phyloP scores from a whole-genome alignment of 2,113 vertebrate genomes.

The Todiramphus saurophagus region DNA sequence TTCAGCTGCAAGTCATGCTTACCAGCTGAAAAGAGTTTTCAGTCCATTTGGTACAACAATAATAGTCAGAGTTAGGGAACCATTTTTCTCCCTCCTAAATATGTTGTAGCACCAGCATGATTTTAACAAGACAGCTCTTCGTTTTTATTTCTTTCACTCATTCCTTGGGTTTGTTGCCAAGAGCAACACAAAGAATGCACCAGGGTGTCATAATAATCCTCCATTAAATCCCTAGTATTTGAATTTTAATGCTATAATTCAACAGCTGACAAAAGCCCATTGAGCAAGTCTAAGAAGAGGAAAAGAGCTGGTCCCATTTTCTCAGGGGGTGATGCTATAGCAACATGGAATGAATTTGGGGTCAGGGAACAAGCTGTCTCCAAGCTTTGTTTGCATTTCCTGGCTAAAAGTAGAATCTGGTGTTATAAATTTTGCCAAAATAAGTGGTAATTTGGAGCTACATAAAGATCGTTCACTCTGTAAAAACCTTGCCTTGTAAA shows the following conservation, averaged over 20 bases:
- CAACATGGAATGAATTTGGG: conserved; percentile 85
- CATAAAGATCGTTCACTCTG: conserved; percentile 43
- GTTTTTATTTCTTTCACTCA: conserved; percentile 67
- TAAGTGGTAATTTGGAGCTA: conserved; percentile 68
- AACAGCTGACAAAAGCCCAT: conserved; percentile 85
- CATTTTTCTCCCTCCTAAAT: conserved; percentile 49
- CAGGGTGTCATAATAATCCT: conserved; percentile 84
- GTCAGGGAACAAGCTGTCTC: conserved; percentile 80
- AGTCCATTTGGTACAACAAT: neutral
- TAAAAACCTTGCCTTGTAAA: conserved; percentile 41
- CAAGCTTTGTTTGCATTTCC: conserved; percentile 81
- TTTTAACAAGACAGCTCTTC: conserved; percentile 56
- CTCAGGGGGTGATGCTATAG: conserved; percentile 85
- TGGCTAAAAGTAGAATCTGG: conserved; percentile 76
- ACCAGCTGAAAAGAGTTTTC: neutral
- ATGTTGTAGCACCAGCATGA: conserved; percentile 16
- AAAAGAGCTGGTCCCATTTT: conserved; percentile 76
- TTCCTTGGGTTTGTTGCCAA: conserved; percentile 73
- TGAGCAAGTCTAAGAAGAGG: conserved; percentile 75
- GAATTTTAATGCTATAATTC: conserved; percentile 88
- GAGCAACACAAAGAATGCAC: conserved; percentile 78
- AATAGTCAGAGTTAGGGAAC: conserved; percentile 28
- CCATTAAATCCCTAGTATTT: conserved; percentile 84
- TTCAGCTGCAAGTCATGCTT: neutral
- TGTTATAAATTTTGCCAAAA: conserved; percentile 76